Percentiles rank a stretch among this genome's conserved stretches.
These are phyloP conservation scores for Rhabdomys pumilio DNA, from an alignment of 2,797 vertebrate genomes.

Conservation along the genomic window DNA sequence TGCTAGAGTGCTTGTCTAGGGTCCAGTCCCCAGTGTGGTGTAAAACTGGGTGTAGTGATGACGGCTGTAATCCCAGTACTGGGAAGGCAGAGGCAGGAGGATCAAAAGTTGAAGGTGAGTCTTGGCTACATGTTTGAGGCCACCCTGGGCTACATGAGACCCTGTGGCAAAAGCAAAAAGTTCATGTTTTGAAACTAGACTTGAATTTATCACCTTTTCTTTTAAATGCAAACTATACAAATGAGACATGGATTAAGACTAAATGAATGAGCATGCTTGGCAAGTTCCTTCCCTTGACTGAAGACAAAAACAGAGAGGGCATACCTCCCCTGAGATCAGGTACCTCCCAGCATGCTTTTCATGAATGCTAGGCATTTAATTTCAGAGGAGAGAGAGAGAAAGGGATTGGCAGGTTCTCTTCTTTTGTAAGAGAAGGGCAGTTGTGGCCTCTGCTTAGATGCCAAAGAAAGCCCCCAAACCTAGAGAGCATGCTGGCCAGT, in stretches of 20 bases:
- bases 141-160: background rate
- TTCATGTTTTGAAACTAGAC: background rate
- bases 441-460: background rate
- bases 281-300: background rate
- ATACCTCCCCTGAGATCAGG: too few species aligned
- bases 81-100: background rate
- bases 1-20: background rate
- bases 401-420: background rate
- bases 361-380: background rate
- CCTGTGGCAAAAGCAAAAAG: background rate
- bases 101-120: background rate
- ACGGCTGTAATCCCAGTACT: background rate
- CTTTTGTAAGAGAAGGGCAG: background rate
- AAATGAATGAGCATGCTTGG: background rate
- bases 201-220: constrained; percentile 34
- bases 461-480: background rate
- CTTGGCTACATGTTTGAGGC: background rate
- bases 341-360: background rate
- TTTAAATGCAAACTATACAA: constrained; percentile 54
- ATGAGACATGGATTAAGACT: background rate
- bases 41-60: background rate
- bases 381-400: background rate
- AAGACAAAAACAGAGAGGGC: background rate
- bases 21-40: background rate
- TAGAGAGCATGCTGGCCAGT: background rate